A percentile compares a stretch with the other conserved stretches of the same genome.
phyloP scores from a whole-genome alignment of 2,113 vertebrate genomes.

The Gnathonemus longibarbis region DNA sequence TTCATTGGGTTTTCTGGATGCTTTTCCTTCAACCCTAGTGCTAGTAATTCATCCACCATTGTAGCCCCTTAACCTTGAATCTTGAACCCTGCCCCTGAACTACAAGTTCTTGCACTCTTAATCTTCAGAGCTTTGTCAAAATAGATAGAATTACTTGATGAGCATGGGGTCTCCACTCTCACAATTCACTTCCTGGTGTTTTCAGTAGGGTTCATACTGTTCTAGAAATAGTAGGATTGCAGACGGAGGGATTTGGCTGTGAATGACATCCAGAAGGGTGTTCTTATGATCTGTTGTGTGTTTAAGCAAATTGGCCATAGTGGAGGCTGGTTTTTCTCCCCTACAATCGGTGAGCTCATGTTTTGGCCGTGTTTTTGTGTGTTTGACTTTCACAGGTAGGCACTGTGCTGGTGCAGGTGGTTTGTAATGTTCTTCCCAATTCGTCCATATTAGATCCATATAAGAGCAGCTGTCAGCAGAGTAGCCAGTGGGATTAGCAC shows the following conservation, averaged over 20 bases:
- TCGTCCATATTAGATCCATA: background rate
- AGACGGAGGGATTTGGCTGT: background rate
- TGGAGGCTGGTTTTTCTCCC: background rate
- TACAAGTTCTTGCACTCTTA: background rate
- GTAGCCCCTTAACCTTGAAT: background rate
- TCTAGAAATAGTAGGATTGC: background rate
- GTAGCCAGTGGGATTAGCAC: slow-evolving; percentile 1
- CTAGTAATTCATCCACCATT: background rate
- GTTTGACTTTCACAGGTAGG: background rate
- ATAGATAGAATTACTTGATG: background rate
- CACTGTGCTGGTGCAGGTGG: background rate
- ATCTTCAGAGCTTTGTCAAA: background rate
- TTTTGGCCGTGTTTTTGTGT: background rate
- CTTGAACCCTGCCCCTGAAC: background rate
- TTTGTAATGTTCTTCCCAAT: background rate
- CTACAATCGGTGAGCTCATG: background rate
- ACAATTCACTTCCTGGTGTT: background rate
- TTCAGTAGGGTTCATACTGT: background rate
- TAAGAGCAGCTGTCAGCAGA: background rate
- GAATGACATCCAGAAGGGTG: background rate
- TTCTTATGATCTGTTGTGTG: background rate
- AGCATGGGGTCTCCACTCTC: background rate
- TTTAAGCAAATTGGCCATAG: background rate
- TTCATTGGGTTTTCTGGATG: background rate
- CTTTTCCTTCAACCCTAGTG: background rate